A percentile compares a stretch with the other conserved stretches of the same genome.
Evolutionary conservation across 2,113 vertebrate species (phyloP).

Genomic region (Numenius arquata): DNA sequence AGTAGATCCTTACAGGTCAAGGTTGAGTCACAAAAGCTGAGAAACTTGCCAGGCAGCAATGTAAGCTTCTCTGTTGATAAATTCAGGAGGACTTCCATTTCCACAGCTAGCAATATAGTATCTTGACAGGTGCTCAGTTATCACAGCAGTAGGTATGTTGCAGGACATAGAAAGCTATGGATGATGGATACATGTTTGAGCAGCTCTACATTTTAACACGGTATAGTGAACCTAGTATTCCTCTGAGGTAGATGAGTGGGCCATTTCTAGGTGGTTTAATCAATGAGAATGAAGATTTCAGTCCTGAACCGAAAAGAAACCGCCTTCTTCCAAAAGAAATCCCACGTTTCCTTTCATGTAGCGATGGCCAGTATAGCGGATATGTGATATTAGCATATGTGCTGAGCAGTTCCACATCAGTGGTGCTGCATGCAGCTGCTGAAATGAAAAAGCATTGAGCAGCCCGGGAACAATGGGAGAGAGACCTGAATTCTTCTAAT

Average conservation of each 20-base stretch:
- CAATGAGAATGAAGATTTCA: background rate
- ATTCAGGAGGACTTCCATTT: constrained; percentile 25
- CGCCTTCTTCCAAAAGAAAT: background rate
- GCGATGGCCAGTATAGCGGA: background rate
- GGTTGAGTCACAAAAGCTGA: constrained; percentile 50
- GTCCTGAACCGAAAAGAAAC: background rate
- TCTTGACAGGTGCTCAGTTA: constrained; percentile 52
- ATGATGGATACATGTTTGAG: background rate
- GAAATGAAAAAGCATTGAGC: background rate
- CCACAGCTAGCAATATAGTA: constrained; percentile 10
- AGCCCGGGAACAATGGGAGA: background rate
- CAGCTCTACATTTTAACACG: background rate
- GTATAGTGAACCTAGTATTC: background rate
- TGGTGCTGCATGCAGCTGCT: constrained; percentile 3
- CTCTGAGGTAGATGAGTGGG: background rate
- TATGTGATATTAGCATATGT: background rate
- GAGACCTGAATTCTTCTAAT: background rate
- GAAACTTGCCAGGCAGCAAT: constrained; percentile 11
- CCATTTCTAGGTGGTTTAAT: background rate
- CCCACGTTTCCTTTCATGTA: background rate
- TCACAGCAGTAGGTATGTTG: constrained; percentile 27
- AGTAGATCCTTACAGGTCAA: constrained; percentile 44
- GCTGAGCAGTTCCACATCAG: background rate
- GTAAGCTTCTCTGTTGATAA: constrained; percentile 25
- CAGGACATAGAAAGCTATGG: background rate